Percentiles rank a stretch among this genome's conserved stretches.
phyloP scores from a whole-genome alignment of 2,888 invertebrate genomes.

The Pristionchus maxplancki region DNA sequence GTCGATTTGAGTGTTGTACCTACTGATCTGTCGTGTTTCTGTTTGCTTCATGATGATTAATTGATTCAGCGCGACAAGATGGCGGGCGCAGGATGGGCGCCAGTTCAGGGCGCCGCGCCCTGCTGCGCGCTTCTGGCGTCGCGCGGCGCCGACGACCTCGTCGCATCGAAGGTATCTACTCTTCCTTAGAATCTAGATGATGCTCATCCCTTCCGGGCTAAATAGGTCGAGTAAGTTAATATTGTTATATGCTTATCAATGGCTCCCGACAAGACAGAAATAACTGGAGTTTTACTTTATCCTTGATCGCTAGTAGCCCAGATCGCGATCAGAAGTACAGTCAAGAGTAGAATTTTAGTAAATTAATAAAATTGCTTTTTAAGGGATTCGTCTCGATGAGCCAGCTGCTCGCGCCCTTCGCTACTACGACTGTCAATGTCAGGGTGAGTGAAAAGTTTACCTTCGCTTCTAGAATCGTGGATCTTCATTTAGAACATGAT shows the following conservation, averaged over 20 bases:
- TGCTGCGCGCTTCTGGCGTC: constrained; percentile 70
- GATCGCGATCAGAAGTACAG: no score
- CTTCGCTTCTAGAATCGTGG: no score
- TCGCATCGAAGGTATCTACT: constrained; percentile 60
- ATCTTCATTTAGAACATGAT: no score
- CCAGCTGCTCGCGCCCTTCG: constrained; percentile 71
- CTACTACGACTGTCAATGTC: constrained; percentile 59
- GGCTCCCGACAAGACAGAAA: no score
- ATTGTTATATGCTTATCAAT: no score
- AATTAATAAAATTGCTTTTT: neutral
- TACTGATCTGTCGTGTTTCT: neutral
- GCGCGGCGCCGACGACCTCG: constrained; percentile 60
- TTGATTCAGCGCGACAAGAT: neutral
- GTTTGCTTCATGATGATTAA: neutral
- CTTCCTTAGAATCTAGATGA: no score
- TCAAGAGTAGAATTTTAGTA: no score
- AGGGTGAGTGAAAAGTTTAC: no score
- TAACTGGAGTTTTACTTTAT: no score
- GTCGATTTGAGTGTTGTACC: neutral
- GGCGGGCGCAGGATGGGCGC: constrained; percentile 44
- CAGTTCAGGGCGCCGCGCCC: constrained; percentile 56
- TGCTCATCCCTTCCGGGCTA: no score
- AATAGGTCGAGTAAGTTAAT: no score
- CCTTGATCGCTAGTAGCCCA: no score
- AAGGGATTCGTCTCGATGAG: constrained; percentile 68